Percentiles rank a stretch among this genome's conserved stretches.
These are phyloP conservation scores for Dorcus parallelipipedus DNA, from an alignment of 2,888 invertebrate genomes.

Conservation along the genomic window DNA sequence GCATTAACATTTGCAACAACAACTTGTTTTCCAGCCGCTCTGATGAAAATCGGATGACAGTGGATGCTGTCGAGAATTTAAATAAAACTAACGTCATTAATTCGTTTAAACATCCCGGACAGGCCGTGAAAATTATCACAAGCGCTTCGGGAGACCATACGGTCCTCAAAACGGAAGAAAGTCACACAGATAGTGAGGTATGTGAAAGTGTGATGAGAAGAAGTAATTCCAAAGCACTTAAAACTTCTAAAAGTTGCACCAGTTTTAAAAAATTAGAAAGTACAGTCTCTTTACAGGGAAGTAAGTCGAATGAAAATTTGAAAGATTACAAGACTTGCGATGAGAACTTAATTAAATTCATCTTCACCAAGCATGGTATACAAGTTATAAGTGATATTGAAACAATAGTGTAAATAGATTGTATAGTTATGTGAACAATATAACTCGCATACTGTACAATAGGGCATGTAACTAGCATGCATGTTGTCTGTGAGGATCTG, in stretches of 20 bases:
- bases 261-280: slow-evolving; percentile 36
- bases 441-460: too few species aligned
- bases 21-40: slow-evolving; percentile 38
- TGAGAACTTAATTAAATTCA: slow-evolving; percentile 62
- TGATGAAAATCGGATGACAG: slow-evolving; percentile 12
- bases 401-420: slow-evolving; percentile 57
- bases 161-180: slow-evolving; percentile 31
- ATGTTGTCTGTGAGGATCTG: too few species aligned
- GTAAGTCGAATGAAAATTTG: slow-evolving; percentile 46
- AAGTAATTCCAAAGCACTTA: slow-evolving; percentile 32
- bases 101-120: slow-evolving; percentile 58
- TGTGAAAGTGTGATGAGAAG: slow-evolving; percentile 26
- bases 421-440: too few species aligned
- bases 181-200: slow-evolving; percentile 32
- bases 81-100: slow-evolving; percentile 33
- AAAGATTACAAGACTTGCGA: slow-evolving; percentile 52
- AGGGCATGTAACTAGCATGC: too few species aligned
- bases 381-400: slow-evolving; percentile 77
- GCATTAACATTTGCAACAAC: slow-evolving; percentile 48
- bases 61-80: slow-evolving; percentile 33
- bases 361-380: slow-evolving; percentile 74
- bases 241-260: slow-evolving; percentile 42
- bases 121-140: slow-evolving; percentile 70
- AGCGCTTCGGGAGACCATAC: slow-evolving; percentile 49
- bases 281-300: slow-evolving; percentile 16